A percentile compares a stretch with the other conserved stretches of the same genome.
Conservation (phyloP, 2,888 invertebrate species). For the Micoletzkya japonica region DNA sequence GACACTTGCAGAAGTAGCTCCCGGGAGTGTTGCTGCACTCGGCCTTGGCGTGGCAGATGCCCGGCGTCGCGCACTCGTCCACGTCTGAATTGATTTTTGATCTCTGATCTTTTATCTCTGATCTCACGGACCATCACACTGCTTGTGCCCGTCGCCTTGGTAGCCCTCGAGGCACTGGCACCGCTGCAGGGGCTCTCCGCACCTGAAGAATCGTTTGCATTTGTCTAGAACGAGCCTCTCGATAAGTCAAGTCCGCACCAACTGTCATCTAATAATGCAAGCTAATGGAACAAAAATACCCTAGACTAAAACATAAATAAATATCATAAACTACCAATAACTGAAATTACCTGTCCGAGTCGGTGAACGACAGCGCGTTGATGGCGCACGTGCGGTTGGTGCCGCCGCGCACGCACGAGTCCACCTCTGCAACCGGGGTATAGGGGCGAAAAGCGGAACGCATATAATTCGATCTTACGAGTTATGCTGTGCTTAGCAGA, state of each 20-base stretch:
- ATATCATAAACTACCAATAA: too few relatives aligned
- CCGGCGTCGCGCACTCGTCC: constrained; percentile 54
- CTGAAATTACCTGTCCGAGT: constrained; percentile 51
- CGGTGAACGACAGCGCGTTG: constrained; percentile 61
- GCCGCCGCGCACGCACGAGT: constrained; percentile 2
- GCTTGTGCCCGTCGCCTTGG: constrained; percentile 56
- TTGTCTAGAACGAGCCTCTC: too few relatives aligned
- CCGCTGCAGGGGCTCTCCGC: constrained; percentile 57
- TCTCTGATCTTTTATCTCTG: background rate
- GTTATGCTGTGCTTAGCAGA: too few relatives aligned
- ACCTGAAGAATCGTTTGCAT: constrained; percentile 18
- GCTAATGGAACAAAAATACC: background rate
- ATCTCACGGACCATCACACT: constrained; percentile 49
- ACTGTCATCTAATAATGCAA: background rate
- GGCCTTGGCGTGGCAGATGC: constrained; percentile 56
- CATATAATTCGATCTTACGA: too few relatives aligned
- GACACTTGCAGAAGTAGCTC: constrained; percentile 61
- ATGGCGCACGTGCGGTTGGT: constrained; percentile 46
- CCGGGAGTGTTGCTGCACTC: constrained; percentile 62
- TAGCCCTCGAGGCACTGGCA: constrained; percentile 62
- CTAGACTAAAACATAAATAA: too few relatives aligned
- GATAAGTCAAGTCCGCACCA: background rate
- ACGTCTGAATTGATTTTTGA: constrained; percentile 45
- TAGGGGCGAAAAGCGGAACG: too few relatives aligned
- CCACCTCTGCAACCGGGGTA: constrained; percentile 21